Conservation (phyloP, 2,797 vertebrate species). For the Lagodon rhomboides region DNA sequence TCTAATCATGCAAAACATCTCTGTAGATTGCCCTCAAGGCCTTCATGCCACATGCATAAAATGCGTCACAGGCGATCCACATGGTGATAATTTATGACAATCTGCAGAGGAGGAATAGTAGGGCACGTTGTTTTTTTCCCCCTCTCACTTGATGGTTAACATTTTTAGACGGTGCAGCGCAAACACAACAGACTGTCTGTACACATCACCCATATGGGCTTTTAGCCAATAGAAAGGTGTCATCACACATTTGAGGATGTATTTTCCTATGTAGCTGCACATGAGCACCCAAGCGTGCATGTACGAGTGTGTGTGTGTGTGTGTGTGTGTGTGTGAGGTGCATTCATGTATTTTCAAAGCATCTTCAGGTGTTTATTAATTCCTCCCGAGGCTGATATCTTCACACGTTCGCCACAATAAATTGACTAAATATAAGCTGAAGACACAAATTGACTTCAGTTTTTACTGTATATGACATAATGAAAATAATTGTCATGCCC, state of each 20-base stretch:
- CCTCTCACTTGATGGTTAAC: slow-evolving; percentile 26
- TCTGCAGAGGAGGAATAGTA: slow-evolving; percentile 13
- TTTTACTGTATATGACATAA: slow-evolving; percentile 45
- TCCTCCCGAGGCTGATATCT: slow-evolving; percentile 10
- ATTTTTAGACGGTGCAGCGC: slow-evolving; percentile 22
- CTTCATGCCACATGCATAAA: slow-evolving; percentile 18
- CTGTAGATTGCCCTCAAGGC: slow-evolving; percentile 28
- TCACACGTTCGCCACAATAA: slow-evolving; percentile 33
- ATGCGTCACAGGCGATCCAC: slow-evolving; percentile 20
- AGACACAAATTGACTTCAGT: slow-evolving; percentile 25
- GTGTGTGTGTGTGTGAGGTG: neutral
- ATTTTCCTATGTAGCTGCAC: slow-evolving; percentile 16
- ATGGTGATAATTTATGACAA: slow-evolving; percentile 24
- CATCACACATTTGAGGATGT: slow-evolving; percentile 53
- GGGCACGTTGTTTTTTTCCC: neutral
- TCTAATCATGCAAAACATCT: slow-evolving; percentile 10
- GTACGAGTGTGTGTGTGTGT: neutral
- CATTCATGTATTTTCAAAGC: neutral
- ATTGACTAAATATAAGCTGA: slow-evolving; percentile 45
- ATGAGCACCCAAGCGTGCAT: slow-evolving; percentile 12
- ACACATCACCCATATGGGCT: slow-evolving; percentile 42
- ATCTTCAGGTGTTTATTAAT: neutral
- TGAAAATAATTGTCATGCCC: slow-evolving; percentile 58
- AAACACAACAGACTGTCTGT: slow-evolving; percentile 43
- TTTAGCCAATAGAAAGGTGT: slow-evolving; percentile 44